Evolutionary conservation across 2,797 vertebrate species (phyloP), one percentile per base, ranked within the genome.

Genomic region (Graptemys geographica): DNA sequence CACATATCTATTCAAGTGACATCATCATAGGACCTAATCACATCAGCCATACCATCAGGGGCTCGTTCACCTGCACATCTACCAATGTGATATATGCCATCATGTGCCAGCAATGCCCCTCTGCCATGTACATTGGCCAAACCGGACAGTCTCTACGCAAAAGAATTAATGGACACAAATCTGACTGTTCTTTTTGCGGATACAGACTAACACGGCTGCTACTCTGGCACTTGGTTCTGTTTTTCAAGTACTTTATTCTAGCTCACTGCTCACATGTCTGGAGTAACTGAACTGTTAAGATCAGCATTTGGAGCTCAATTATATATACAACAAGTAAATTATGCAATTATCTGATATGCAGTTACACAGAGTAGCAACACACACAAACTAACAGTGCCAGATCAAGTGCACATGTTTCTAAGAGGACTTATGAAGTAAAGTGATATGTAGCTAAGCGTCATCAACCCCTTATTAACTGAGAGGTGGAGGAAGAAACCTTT

Each of bases 361-460:
- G 84, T 93, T 94, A 85, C 33, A 85, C 41, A 96, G 93, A 95
- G 86, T 92, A 95, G 74, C 88, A 93, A 96, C 96, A 69, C 94
- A 96, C 90, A 89, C 87, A 95, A 95, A 88, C 65, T 78, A 91
- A 91, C 49, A 74, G 59, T 95, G 81, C 89, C 86, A 97, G 93
- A 97, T 96, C 57, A 96, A 93, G 89, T 93, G 89, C 95, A 96
- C 86, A 95, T 94, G 91, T 96, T 96, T 95, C 84, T 89, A 91
- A 96, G 93, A 95, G 81, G 83, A 91, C 91, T 96, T 44, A 80
- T 89, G 84, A 95, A 96, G 88, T 90, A 84, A 81, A 96, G 86
- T 84, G 96, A 92, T 95, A 93, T 57, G 93, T 93, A 94, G 93
- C 76, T 95, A 95, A 96, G 94, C 94, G 93, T 94, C 89, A 94